Evolutionary conservation across 2,888 invertebrate genomes (phyloP).

Genomic region (Aporophyla nigra): DNA sequence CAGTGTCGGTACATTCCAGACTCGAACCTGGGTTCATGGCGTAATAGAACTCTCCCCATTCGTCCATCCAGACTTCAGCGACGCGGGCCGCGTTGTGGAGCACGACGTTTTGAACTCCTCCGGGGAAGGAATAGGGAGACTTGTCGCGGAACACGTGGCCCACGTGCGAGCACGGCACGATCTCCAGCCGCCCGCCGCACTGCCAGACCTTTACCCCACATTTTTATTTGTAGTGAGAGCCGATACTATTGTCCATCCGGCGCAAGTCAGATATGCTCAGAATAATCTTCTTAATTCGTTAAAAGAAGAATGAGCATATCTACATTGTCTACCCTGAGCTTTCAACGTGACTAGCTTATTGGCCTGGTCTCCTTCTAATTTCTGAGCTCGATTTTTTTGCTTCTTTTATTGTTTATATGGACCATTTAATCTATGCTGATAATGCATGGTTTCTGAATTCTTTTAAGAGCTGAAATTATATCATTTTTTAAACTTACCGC

Average conservation of each 20-base stretch:
- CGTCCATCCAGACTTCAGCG: conserved; percentile 99
- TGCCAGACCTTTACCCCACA: conserved; percentile 95
- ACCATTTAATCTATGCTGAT: not conserved
- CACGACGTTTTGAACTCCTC: conserved; percentile 98
- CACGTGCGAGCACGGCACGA: conserved; percentile 98
- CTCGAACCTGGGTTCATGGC: conserved; percentile 99
- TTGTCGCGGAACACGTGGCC: conserved; percentile 99
- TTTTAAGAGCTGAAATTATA: not conserved
- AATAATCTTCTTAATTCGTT: not conserved
- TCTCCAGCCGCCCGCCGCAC: conserved; percentile 98
- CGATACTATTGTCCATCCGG: not conserved
- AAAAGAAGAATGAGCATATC: not conserved
- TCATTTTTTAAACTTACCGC: conserved; percentile 20
- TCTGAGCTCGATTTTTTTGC: not conserved
- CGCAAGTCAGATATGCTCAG: not conserved
- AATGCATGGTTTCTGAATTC: not conserved
- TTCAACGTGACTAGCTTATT: no score
- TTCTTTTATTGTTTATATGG: not conserved
- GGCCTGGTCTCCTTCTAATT: not conserved
- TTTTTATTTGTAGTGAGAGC: conserved; percentile 38
- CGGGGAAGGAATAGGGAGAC: conserved; percentile 99
- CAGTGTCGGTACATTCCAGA: conserved; percentile 69
- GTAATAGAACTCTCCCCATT: conserved; percentile 99
- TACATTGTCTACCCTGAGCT: not conserved
- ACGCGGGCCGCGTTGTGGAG: conserved; percentile 99